Evolutionary conservation across 1,140 invertebrate species (phyloP).

Genomic region (Hyposmocoma kahamanoa): DNA sequence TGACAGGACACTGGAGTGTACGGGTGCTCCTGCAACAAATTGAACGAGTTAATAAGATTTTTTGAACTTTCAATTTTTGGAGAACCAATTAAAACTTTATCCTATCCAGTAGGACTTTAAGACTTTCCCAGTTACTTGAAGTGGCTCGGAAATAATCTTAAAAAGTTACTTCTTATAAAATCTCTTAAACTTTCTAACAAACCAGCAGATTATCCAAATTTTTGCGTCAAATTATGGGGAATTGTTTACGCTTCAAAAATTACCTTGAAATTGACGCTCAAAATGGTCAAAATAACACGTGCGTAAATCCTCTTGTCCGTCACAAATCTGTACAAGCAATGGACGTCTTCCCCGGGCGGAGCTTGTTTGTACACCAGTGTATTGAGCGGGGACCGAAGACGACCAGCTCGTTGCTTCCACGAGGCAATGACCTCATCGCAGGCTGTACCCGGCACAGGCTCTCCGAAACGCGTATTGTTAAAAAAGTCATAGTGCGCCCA

Average conservation of each 20-base stretch:
- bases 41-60: no score
- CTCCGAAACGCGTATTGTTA: conserved; percentile 89
- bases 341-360: conserved; percentile 79
- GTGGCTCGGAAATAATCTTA: no score
- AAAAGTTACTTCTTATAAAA: no score
- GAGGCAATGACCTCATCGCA: conserved; percentile 91
- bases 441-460: conserved; percentile 83
- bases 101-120: no score
- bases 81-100: no score
- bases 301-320: conserved; percentile 87
- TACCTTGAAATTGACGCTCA: conserved; percentile 80
- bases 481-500: conserved; percentile 96
- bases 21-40: conserved; percentile 78
- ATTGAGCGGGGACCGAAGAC: conserved; percentile 86
- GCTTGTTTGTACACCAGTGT: conserved; percentile 88
- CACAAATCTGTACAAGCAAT: conserved; percentile 88
- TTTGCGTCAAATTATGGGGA: no score
- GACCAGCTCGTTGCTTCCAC: conserved; percentile 82
- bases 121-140: no score
- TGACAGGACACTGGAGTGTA: conserved; percentile 86
- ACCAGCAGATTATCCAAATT: no score
- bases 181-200: no score
- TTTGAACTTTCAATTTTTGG: no score
- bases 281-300: conserved; percentile 83
- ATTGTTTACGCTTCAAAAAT: no score